These are phyloP conservation scores for Andricus grossulariae DNA, from an alignment of 1,140 invertebrate genomes.

Conservation along the genomic window DNA sequence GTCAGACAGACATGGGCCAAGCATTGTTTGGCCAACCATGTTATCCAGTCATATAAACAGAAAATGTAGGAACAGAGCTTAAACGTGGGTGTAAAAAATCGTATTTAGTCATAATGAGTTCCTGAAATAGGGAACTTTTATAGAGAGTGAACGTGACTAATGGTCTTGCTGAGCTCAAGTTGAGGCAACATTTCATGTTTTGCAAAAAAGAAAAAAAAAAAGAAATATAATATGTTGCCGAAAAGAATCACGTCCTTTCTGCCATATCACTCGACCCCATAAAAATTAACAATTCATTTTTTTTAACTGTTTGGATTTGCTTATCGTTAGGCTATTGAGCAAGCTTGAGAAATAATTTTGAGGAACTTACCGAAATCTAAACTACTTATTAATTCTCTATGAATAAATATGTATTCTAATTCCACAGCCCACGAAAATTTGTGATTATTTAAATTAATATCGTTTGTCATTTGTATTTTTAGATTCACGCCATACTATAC, in stretches of 20 bases:
- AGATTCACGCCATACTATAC: no score
- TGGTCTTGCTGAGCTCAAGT: neutral
- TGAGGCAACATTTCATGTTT: neutral
- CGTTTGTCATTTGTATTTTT: no score
- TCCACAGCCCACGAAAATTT: no score
- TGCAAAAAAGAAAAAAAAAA: neutral
- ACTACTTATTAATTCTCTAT: neutral
- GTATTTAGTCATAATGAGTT: conserved; percentile 23
- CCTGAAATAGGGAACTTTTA: neutral
- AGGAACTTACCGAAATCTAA: conserved; percentile 12
- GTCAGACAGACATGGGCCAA: conserved; percentile 13
- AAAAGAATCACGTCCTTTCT: conserved; percentile 68
- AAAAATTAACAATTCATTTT: conserved; percentile 3
- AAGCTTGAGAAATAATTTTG: conserved; percentile 4
- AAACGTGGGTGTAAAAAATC: conserved; percentile 23
- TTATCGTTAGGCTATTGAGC: neutral
- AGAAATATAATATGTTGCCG: conserved; percentile 31
- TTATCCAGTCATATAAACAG: conserved; percentile 13
- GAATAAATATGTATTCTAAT: no score
- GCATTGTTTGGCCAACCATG: conserved; percentile 20
- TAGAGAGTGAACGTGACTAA: conserved; percentile 5
- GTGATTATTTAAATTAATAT: no score
- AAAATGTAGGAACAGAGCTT: conserved; percentile 17
- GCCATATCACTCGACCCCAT: conserved; percentile 48
- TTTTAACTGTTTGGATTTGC: neutral